Evolutionary conservation across 2,888 invertebrate genomes (phyloP).

Genomic region (Ormyrus nitidulus): DNA sequence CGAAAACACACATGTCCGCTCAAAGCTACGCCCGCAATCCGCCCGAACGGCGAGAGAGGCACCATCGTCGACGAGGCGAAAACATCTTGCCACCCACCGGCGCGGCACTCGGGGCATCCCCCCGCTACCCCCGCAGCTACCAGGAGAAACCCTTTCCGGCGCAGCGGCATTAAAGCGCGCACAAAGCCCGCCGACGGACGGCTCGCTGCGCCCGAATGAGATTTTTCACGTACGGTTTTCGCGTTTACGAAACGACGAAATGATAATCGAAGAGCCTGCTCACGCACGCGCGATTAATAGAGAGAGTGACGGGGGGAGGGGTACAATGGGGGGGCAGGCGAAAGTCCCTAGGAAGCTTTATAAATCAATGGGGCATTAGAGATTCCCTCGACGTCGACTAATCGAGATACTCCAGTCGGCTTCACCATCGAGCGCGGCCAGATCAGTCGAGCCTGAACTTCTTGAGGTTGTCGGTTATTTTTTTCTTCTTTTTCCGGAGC

Average conservation of each 20-base stretch:
- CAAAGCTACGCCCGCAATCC: neutral
- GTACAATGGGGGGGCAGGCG: neutral
- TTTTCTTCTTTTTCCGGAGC: neutral
- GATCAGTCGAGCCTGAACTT: constrained; percentile 58
- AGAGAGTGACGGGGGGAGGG: neutral
- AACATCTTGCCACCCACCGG: neutral
- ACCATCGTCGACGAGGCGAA: neutral
- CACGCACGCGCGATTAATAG: constrained; percentile 40
- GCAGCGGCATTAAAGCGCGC: constrained; percentile 51
- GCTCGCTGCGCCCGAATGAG: constrained; percentile 65
- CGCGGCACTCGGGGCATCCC: neutral
- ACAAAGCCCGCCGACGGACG: constrained; percentile 50
- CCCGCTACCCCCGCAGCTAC: too few species aligned
- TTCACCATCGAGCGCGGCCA: constrained; percentile 37
- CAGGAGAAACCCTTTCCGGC: too few species aligned
- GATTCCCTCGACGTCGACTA: constrained; percentile 31
- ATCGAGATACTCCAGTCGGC: constrained; percentile 20
- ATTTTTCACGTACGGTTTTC: constrained; percentile 57
- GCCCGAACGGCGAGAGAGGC: neutral
- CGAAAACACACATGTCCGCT: neutral
- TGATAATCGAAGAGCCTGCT: constrained; percentile 48
- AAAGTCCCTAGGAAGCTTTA: constrained; percentile 32
- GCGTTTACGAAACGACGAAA: constrained; percentile 42
- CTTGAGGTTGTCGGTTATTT: constrained; percentile 23
- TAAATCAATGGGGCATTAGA: constrained; percentile 50